Conservation (phyloP, 2,113 vertebrate genomes). For the Pagrus major region DNA sequence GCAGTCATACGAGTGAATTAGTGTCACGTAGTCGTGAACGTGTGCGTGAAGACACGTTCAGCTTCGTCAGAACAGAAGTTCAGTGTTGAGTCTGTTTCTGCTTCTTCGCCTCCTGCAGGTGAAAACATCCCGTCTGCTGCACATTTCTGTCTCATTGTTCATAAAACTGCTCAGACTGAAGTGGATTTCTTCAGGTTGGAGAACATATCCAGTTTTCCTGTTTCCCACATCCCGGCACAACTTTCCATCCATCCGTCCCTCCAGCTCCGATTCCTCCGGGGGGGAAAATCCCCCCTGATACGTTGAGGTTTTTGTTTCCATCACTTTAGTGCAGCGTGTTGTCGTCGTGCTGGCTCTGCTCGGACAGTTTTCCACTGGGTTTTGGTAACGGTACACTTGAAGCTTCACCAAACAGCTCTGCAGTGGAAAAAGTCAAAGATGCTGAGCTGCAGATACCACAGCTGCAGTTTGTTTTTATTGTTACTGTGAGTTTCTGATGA, state of each 20-base stretch:
- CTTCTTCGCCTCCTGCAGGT: no score
- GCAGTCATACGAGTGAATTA: conserved; percentile 3
- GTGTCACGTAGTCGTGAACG: conserved; percentile 3
- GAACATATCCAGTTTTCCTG: conserved; percentile 7
- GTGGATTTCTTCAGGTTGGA: conserved; percentile 10
- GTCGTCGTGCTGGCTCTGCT: conserved; percentile 14
- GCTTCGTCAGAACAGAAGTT: neutral
- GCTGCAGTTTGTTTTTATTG: neutral
- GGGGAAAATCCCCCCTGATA: conserved; percentile 20
- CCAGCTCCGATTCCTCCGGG: conserved; percentile 21
- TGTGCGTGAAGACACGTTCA: neutral
- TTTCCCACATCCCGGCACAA: conserved; percentile 24
- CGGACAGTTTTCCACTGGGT: conserved; percentile 25
- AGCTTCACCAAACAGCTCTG: neutral
- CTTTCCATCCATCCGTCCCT: conserved; percentile 29
- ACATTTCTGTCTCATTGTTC: neutral
- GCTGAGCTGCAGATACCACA: neutral
- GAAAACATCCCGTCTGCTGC: neutral
- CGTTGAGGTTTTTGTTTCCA: conserved; percentile 29
- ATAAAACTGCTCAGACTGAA: neutral
- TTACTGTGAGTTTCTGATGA: neutral
- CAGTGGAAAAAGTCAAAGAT: conserved; percentile 31
- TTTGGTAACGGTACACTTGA: conserved; percentile 13
- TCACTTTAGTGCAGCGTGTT: neutral
- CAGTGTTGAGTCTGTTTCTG: neutral